phyloP scores from a whole-genome alignment of 2,888 invertebrate species.

The Pyrocoelia pectoralis region DNA sequence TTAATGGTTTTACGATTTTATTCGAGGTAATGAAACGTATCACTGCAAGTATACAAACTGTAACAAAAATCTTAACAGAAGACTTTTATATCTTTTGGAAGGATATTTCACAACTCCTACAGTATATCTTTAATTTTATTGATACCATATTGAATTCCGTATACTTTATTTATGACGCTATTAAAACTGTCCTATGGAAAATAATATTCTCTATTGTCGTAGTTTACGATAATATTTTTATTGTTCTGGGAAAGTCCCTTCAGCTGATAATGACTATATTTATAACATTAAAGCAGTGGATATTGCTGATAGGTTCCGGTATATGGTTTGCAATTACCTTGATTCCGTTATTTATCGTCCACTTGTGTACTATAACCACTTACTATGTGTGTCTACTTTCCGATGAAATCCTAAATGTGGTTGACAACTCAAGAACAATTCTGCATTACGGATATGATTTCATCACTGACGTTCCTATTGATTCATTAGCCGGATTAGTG shows the following conservation, averaged over 20 bases:
- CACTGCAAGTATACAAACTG: not conserved
- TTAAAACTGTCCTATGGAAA: slow-evolving; percentile 5
- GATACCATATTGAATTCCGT: not conserved
- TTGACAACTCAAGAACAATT: not conserved
- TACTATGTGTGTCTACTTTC: slow-evolving; percentile 37
- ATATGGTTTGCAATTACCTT: slow-evolving; percentile 50
- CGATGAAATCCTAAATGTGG: slow-evolving; percentile 26
- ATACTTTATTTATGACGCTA: not conserved
- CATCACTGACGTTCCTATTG: slow-evolving; percentile 51
- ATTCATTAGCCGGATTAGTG: slow-evolving; percentile 48
- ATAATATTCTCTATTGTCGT: slow-evolving; percentile 4
- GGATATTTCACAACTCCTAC: not conserved
- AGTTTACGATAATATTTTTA: not conserved
- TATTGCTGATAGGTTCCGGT: slow-evolving; percentile 49
- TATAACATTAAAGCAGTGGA: slow-evolving; percentile 43
- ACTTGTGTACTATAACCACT: slow-evolving; percentile 35
- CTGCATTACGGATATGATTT: slow-evolving; percentile 39
- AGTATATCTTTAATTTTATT: not conserved
- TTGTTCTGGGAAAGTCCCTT: slow-evolving; percentile 24
- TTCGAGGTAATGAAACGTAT: not conserved
- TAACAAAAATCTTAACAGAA: not conserved
- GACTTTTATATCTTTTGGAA: not conserved
- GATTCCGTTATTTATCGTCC: slow-evolving; percentile 45
- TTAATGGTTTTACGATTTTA: not conserved
- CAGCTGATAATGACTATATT: slow-evolving; percentile 37